Evolutionary conservation across 92 coral and sea anemone genomes (phyloP), one percentile per base, ranked within the genome.

Genomic region (Hydrozoanthus gracilis): DNA sequence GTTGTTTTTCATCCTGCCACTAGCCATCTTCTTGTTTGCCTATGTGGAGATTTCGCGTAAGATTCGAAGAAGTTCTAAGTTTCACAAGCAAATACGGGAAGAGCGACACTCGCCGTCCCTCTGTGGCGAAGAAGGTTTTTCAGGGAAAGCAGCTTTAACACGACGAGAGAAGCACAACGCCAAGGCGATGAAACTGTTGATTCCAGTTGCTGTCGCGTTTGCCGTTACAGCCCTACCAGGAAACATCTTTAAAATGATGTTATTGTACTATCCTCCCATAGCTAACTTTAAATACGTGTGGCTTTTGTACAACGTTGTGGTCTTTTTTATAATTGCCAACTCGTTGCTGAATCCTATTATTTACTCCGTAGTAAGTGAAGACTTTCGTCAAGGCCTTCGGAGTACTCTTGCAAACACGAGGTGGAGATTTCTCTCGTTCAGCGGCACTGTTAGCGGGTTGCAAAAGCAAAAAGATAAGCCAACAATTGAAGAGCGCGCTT

Each of bases 41-140:
- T 95, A 93, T 50, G 68, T 95, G 45, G 90, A 92, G 69, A 95
- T 95, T 20, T 88, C 93, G 85, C 88, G 86, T 2, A 91, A 92
- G 65, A 84, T 95, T 13, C 88, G 92, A 46, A 73, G 82, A 51
- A 95, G 98, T 82, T 87, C 91, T 20, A 84, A 87, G 12, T 95
- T 93, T 64, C 92, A 91, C 77, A 39, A 91, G 35, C 76, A 75
- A 16, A 80, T 91, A 79, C 72, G 87, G 44, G 86, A 68, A 73
- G 84, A 55, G 11, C 5, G 80, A 54, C 56, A 75, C 13, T 44
- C 83, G 52, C 55, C 54, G 58, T 5, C 60, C 10, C 18, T 6
- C 4, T 7, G 16, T 6, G 70, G 15, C 86, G 47, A 69, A 70
- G 55, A 75, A 78, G 77, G 6, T 16, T 16, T 18, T 7, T 65